Percentiles rank a stretch among this genome's conserved stretches.
phyloP scores from a whole-genome alignment of 1,140 invertebrate species.

The Caenorhabditis tropicalis region DNA sequence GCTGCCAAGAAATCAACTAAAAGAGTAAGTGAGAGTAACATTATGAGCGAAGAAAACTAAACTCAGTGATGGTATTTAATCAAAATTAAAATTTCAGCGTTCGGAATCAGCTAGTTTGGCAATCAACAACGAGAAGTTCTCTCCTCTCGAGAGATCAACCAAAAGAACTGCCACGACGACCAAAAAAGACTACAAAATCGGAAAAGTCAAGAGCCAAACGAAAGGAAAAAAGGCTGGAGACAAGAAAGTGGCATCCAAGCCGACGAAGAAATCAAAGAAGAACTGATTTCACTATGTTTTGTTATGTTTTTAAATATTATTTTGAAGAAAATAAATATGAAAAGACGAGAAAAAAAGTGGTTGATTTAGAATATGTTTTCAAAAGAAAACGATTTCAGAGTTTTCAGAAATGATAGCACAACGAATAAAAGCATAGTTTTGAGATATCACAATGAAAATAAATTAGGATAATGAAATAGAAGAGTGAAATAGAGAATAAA shows the following conservation, averaged over 20 bases:
- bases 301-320: no score
- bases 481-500: no score
- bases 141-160: not conserved
- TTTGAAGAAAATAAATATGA: no score
- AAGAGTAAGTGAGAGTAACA: not conserved
- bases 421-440: no score
- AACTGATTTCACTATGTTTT: no score
- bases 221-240: not conserved
- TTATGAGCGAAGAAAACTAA: no score
- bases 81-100: not conserved
- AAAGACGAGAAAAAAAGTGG: no score
- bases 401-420: no score
- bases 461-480: no score
- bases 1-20: not conserved
- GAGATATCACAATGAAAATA: no score
- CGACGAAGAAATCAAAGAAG: not conserved
- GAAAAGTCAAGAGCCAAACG: not conserved
- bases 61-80: not conserved
- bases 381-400: no score
- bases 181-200: not conserved
- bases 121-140: not conserved
- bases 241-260: not conserved
- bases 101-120: not conserved
- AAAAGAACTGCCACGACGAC: not conserved
- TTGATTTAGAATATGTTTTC: no score